Base-by-base conservation (phyloP, 2,797 vertebrate genomes). In the Arctocebus calabarensis region DNA sequence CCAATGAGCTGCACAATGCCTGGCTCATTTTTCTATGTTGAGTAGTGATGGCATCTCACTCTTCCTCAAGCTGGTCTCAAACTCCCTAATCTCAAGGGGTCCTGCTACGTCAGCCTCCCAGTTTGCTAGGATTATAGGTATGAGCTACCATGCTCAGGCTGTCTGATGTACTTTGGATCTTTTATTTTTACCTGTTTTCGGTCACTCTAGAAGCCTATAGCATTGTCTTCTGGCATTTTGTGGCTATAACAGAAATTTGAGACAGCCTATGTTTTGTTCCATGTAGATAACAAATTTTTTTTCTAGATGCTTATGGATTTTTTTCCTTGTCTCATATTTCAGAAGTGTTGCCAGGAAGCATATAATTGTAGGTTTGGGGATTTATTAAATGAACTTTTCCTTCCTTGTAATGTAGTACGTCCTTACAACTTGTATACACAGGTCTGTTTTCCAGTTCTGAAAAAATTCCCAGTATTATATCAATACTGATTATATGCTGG, bases 151-250 rank as follows among this genome's bases (percentile, higher is more conserved):
- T 52, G 48, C 14, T 4, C 14, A 52, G 48, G 48, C 48, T 89
- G 17, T n/a, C 45, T 70, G 34, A 14, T 77, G 12, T 40, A 66
- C 43, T 88, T 92, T 85, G 73, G 45, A 75, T 61, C 45, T 71
- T 82, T 45, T 82, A 59, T 43, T 83, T 85, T 93, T 94, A 89
- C 37, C 23, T 71, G 3, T 84, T 87, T 91, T 79, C 27, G 77
- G 57, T 73, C 62, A 87, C 20, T 71, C 79, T 89, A 68, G 64
- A 45, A 57, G 20, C 25, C 9, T 61, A 3, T 74, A 43, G 23
- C 43, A 52, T 23, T 90, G 45, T 78, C 70, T 84, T 55, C 32
- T 70, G 40, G 20, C 32, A 64, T 73, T 74, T 16, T 83, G 19
- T 85, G 79, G 32, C 32, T 74, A 0, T 64, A 59, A 37, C n/a